Evolutionary conservation across 2,888 invertebrate genomes (phyloP).

Genomic region (Lithosia quadra): DNA sequence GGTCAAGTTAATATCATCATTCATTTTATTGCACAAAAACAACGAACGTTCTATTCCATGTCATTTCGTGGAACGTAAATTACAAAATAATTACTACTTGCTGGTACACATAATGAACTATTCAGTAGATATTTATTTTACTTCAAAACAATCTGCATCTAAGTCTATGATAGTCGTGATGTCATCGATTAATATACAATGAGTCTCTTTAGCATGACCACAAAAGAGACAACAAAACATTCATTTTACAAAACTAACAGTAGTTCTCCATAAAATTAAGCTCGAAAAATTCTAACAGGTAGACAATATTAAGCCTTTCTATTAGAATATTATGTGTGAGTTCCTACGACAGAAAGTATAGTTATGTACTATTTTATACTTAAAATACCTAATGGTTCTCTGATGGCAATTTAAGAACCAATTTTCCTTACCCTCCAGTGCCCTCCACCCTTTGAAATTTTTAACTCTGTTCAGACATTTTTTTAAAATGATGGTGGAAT

Average conservation of each 20-base stretch:
- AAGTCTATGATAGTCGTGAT: neutral
- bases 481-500: no score
- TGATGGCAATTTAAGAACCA: neutral
- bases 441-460: neutral
- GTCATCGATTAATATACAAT: neutral
- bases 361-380: no score
- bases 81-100: conserved; percentile 5
- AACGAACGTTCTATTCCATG: neutral
- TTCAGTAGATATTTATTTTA: neutral
- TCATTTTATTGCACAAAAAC: conserved; percentile 17
- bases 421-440: neutral
- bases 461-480: neutral
- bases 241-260: neutral
- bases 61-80: neutral
- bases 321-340: no score
- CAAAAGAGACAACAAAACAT: neutral
- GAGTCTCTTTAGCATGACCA: neutral
- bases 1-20: conserved; percentile 17
- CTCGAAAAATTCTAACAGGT: no score
- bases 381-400: neutral
- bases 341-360: no score
- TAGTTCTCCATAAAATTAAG: no score
- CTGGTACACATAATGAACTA: conserved; percentile 1
- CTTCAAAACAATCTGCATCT: neutral
- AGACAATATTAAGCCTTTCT: no score